phyloP scores from a whole-genome alignment of 2,113 vertebrate genomes.

The Puma concolor region DNA sequence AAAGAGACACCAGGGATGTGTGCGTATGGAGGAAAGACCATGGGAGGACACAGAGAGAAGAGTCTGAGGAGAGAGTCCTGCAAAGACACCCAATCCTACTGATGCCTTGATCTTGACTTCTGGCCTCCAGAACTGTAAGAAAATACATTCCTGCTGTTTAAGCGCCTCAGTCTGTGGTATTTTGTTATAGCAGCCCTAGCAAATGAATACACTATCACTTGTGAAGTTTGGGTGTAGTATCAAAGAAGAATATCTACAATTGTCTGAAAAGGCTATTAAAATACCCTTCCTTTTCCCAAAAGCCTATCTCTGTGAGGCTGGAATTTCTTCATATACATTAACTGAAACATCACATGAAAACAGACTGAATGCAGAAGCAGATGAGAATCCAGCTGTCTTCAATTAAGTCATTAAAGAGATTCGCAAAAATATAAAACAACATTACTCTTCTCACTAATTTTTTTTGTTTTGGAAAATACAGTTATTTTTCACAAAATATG shows the following conservation, averaged over 20 bases:
- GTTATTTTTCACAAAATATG: slow-evolving; percentile 41
- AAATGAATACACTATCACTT: background rate
- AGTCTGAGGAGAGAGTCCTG: background rate
- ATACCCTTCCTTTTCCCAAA: background rate
- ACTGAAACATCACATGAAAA: background rate
- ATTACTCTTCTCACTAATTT: background rate
- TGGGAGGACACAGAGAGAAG: background rate
- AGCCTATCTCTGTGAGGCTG: background rate
- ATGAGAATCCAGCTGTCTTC: slow-evolving; percentile 24
- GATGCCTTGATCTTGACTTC: background rate
- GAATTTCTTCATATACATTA: background rate
- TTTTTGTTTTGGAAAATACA: slow-evolving; percentile 47
- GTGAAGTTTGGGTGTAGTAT: background rate
- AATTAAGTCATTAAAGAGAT: slow-evolving; percentile 59
- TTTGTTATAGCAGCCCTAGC: background rate
- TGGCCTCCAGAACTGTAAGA: background rate
- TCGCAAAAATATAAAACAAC: slow-evolving; percentile 37
- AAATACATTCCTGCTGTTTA: background rate
- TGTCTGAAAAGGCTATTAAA: background rate
- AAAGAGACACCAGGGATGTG: background rate
- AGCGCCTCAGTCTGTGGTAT: no score
- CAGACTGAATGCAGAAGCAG: background rate
- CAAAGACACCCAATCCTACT: background rate
- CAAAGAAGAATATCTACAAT: background rate
- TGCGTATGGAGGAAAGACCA: background rate